phyloP scores from a whole-genome alignment of 2,113 vertebrate genomes.

The Malaclemys terrapin region DNA sequence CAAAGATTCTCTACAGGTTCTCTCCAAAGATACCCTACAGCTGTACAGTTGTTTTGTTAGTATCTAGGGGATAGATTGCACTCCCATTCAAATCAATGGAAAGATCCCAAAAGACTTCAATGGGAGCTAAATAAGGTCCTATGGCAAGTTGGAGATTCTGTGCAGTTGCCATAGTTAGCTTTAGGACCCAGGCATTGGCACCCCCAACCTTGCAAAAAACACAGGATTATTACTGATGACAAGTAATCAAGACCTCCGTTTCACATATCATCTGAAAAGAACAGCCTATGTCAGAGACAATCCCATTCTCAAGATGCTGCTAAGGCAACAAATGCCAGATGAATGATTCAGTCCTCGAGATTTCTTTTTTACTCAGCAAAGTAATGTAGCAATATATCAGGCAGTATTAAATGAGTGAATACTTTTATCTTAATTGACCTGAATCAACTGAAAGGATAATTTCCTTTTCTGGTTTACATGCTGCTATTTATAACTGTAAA shows the following conservation, averaged over 20 bases:
- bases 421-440: not conserved
- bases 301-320: not conserved
- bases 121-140: not conserved
- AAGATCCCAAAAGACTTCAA: not conserved
- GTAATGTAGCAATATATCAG: not conserved
- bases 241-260: not conserved
- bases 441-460: not conserved
- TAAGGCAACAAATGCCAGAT: not conserved
- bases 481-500: not conserved
- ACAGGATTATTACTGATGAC: not conserved
- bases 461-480: not conserved
- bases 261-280: not conserved
- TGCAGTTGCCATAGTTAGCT: not conserved
- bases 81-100: not conserved
- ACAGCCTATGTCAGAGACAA: not conserved
- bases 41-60: not conserved
- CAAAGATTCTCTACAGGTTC: not conserved
- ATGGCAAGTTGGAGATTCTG: not conserved
- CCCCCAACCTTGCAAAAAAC: not conserved
- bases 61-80: not conserved
- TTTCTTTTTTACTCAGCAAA: not conserved
- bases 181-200: not conserved
- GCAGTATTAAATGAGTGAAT: not conserved
- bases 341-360: not conserved
- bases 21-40: not conserved